These are phyloP conservation scores for Phocides pigmalion DNA, from an alignment of 1,140 invertebrate genomes.

Conservation along the genomic window DNA sequence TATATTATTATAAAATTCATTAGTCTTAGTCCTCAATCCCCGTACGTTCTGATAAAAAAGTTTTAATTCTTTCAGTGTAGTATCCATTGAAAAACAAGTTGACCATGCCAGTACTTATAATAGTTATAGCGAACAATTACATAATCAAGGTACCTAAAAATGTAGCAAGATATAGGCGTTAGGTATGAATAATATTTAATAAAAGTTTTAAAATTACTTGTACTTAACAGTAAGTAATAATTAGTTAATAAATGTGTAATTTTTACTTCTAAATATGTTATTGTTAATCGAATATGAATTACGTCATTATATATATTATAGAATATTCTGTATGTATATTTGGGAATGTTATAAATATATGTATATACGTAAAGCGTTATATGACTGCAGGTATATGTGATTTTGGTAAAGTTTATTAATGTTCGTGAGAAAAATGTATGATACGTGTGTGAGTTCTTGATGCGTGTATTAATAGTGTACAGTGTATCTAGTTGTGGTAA, in stretches of 20 bases:
- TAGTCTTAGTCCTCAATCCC: background rate
- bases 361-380: background rate
- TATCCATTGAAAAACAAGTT: background rate
- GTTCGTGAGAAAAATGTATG: background rate
- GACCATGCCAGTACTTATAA: background rate
- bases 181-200: background rate
- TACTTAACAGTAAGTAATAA: too few relatives aligned
- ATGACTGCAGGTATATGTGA: background rate
- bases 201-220: background rate
- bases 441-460: background rate
- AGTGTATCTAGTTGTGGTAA: background rate
- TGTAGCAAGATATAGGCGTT: background rate
- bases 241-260: too few relatives aligned
- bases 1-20: background rate
- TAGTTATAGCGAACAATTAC: background rate
- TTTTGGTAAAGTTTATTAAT: background rate
- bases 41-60: background rate
- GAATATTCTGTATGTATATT: background rate
- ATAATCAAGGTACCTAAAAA: background rate
- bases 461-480: background rate
- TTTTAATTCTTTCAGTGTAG: background rate
- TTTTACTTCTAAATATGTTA: too few relatives aligned
- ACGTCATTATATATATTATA: too few relatives aligned
- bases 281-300: too few relatives aligned
- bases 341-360: background rate